Evolutionary conservation across 1,140 invertebrate genomes (phyloP).

Genomic region (Cydia amplana): DNA sequence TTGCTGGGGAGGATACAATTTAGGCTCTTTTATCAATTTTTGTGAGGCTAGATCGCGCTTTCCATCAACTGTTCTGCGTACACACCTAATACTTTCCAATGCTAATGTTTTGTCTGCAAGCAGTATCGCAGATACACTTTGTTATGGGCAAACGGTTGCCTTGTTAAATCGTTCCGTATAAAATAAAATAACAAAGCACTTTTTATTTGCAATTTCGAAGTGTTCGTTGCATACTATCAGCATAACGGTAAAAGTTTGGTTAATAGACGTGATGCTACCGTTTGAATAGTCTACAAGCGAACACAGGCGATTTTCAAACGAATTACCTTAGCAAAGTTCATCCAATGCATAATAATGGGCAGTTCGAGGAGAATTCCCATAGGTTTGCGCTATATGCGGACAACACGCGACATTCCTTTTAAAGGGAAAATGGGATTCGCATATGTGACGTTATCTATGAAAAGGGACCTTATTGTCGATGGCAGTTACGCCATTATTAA

Average conservation of each 20-base stretch:
- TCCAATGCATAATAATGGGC: constrained; percentile 49
- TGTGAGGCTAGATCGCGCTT: too few relatives aligned
- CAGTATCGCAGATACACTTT: too few relatives aligned
- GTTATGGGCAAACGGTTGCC: too few relatives aligned
- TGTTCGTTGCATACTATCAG: not conserved
- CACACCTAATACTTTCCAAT: too few relatives aligned
- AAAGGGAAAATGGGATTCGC: constrained; percentile 38
- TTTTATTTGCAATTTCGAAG: constrained; percentile 2
- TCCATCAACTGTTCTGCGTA: too few relatives aligned
- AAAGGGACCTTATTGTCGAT: too few relatives aligned
- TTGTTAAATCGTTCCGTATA: not conserved
- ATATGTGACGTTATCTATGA: too few relatives aligned
- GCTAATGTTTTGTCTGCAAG: too few relatives aligned
- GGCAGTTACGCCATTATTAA: too few relatives aligned
- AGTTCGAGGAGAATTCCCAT: constrained; percentile 42
- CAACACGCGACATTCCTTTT: constrained; percentile 34
- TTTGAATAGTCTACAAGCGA: not conserved
- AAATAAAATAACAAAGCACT: not conserved
- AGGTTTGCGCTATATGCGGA: constrained; percentile 16
- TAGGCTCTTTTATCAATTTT: too few relatives aligned
- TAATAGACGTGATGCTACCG: not conserved
- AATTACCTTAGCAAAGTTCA: constrained; percentile 37
- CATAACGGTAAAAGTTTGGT: not conserved
- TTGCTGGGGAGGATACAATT: too few relatives aligned
- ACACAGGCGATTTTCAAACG: constrained; percentile 22